These are phyloP conservation scores for Emys orbicularis DNA, from an alignment of 2,797 vertebrate genomes.

Conservation along the genomic window DNA sequence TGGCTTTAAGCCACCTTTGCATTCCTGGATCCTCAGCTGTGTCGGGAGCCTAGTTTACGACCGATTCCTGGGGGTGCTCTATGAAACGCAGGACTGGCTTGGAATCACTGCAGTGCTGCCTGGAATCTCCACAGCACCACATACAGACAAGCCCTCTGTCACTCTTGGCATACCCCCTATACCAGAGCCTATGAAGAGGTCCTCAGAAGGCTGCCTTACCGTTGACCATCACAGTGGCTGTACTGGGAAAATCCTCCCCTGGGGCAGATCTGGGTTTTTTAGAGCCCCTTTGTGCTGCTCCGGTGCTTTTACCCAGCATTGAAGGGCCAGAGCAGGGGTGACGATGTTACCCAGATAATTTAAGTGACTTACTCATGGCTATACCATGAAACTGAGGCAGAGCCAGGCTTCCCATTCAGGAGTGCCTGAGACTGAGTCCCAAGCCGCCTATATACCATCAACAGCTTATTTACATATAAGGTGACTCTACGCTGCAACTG, in stretches of 20 bases:
- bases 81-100: rapidly evolving
- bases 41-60: neutral
- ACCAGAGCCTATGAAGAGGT: neutral
- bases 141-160: neutral
- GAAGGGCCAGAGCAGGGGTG: neutral
- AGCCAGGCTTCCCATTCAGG: neutral
- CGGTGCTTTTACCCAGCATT: neutral
- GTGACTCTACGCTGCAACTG: neutral
- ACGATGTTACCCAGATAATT: neutral
- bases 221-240: too few relatives aligned
- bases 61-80: too few relatives aligned
- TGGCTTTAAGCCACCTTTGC: neutral
- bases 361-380: neutral
- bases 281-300: neutral
- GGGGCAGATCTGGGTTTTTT: neutral
- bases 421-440: neutral
- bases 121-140: neutral
- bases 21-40: neutral
- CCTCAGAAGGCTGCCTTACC: neutral
- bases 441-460: neutral
- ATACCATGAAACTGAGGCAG: neutral
- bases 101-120: neutral
- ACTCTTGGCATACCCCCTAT: neutral
- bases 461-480: neutral
- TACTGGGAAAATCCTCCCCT: too few relatives aligned